Evolutionary conservation across 2,797 vertebrate genomes (phyloP).

Genomic region (Protosalanx chinensis): DNA sequence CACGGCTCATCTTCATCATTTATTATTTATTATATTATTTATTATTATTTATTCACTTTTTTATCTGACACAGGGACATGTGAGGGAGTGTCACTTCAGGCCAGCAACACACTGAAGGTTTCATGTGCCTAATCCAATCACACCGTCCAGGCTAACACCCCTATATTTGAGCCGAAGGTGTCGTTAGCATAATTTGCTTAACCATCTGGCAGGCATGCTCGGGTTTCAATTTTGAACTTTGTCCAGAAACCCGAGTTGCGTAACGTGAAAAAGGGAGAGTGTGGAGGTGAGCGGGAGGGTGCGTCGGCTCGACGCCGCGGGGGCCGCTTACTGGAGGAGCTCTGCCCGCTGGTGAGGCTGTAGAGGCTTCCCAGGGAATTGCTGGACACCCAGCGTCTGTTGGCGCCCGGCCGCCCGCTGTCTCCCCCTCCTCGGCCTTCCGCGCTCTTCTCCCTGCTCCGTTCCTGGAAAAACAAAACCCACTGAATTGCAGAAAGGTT

Average conservation of each 20-base stretch:
- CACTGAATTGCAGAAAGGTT: too few species aligned
- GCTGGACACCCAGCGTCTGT: conserved; percentile 67
- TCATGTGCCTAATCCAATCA: too few species aligned
- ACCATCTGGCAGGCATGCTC: not conserved
- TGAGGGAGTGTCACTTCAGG: too few species aligned
- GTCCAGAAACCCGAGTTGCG: not conserved
- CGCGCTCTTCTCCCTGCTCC: conserved; percentile 71
- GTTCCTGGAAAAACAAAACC: conserved; percentile 41
- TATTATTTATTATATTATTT: too few species aligned
- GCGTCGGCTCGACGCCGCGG: conserved; percentile 21
- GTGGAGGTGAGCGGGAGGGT: conserved; percentile 10
- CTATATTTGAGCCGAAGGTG: not conserved
- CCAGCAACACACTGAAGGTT: too few species aligned
- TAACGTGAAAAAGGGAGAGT: conserved; percentile 3
- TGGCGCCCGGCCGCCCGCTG: conserved; percentile 57
- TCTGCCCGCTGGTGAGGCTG: conserved; percentile 83
- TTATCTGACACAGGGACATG: not conserved
- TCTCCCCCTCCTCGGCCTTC: conserved; percentile 63
- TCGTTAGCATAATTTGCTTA: not conserved
- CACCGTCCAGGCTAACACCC: not conserved
- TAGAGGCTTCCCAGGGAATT: conserved; percentile 89
- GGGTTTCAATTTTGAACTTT: not conserved
- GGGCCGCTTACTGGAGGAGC: conserved; percentile 85
- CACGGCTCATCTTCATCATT: conserved; percentile 9
- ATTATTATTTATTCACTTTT: too few species aligned